These are phyloP conservation scores for Holcopasites calliopsidis DNA, from an alignment of 1,140 invertebrate species.

Conservation along the genomic window DNA sequence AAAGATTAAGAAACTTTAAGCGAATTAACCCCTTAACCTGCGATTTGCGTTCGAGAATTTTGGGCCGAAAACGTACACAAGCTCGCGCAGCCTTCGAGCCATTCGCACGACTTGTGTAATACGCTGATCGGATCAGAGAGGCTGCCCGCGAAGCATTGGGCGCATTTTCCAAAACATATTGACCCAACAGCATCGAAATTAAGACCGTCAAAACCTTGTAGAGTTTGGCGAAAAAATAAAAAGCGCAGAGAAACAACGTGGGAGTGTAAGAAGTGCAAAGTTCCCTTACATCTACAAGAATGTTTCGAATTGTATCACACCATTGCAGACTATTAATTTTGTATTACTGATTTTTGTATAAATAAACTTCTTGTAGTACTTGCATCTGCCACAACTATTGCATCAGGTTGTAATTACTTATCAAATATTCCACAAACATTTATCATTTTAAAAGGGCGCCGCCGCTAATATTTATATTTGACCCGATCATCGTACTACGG, in stretches of 20 bases:
- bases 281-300: slow-evolving; percentile 37
- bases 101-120: neutral
- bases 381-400: neutral
- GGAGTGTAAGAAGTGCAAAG: slow-evolving; percentile 36
- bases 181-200: slow-evolving; percentile 31
- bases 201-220: slow-evolving; percentile 29
- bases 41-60: no score
- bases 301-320: slow-evolving; percentile 42
- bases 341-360: slow-evolving; percentile 27
- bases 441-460: slow-evolving; percentile 25
- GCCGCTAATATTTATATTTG: slow-evolving; percentile 38
- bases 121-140: no score
- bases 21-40: no score
- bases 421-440: slow-evolving; percentile 39
- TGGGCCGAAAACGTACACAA: no score
- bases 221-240: slow-evolving; percentile 31
- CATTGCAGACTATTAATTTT: slow-evolving; percentile 32
- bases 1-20: no score
- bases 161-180: slow-evolving; percentile 35
- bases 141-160: slow-evolving; percentile 8
- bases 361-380: slow-evolving; percentile 32
- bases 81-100: no score
- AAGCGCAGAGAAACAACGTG: slow-evolving; percentile 43
- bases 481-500: slow-evolving; percentile 23
- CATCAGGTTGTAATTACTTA: slow-evolving; percentile 2